Percentiles rank a stretch among this genome's conserved stretches.
phyloP scores from a whole-genome alignment of 2,113 vertebrate species.

The Meles meles region DNA sequence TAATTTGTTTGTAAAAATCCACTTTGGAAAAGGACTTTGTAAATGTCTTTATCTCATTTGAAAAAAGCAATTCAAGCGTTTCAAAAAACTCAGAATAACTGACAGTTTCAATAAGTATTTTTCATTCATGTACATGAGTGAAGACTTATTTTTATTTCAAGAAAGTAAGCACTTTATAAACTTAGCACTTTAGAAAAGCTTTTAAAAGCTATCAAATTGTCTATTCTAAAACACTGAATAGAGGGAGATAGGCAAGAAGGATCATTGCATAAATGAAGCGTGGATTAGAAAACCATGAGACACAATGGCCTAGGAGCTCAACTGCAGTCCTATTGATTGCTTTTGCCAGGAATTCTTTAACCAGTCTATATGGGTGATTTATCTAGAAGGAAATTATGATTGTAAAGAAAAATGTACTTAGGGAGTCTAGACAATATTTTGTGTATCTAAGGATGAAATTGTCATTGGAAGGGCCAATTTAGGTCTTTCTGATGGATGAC shows the following conservation, averaged over 20 bases:
- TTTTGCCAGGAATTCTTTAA: neutral
- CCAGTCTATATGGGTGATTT: neutral
- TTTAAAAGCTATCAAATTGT: slow-evolving; percentile 24
- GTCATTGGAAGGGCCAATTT: neutral
- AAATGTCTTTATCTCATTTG: slow-evolving; percentile 58
- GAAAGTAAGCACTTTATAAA: slow-evolving; percentile 37
- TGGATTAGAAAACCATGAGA: neutral
- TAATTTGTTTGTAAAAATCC: slow-evolving; percentile 46
- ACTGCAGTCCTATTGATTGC: neutral
- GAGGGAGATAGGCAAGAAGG: neutral
- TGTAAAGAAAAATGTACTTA: neutral
- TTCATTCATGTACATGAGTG: neutral
- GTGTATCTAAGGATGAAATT: neutral
- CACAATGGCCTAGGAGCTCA: neutral
- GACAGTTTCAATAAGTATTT: neutral
- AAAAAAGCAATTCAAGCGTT: slow-evolving; percentile 49
- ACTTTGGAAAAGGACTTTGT: slow-evolving; percentile 4
- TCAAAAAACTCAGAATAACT: slow-evolving; percentile 16
- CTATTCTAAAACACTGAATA: slow-evolving; percentile 1
- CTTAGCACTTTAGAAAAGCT: slow-evolving; percentile 14
- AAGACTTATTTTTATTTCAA: slow-evolving; percentile 54
- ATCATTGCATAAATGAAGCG: neutral
- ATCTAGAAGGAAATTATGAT: neutral
- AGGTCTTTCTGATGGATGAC: neutral
- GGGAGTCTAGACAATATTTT: neutral